A percentile compares a stretch with the other conserved stretches of the same genome.
Evolutionary conservation across 2,113 vertebrate species (phyloP).

Genomic region (Trachemys scripta): DNA sequence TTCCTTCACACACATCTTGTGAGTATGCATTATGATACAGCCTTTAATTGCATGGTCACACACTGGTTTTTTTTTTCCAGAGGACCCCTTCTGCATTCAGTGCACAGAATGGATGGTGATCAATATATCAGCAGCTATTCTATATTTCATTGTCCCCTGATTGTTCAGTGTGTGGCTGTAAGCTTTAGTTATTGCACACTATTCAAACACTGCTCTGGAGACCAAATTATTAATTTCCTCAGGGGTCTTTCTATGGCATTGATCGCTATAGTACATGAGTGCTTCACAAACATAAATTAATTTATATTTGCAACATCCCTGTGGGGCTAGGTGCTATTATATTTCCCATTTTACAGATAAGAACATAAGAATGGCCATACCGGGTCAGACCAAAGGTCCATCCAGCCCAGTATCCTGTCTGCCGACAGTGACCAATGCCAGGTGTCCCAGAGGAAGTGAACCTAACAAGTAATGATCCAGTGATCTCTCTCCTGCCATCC

Average conservation of each 20-base stretch:
- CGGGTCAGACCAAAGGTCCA: too few species aligned
- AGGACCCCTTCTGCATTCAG: neutral
- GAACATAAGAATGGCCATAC: too few species aligned
- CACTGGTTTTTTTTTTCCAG: neutral
- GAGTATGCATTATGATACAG: neutral
- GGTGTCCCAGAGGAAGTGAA: too few species aligned
- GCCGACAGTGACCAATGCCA: too few species aligned
- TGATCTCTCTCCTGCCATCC: too few species aligned
- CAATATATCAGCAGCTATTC: neutral
- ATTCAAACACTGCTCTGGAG: neutral
- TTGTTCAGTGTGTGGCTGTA: neutral
- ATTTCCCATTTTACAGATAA: neutral
- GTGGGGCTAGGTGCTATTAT: neutral
- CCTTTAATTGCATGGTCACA: neutral
- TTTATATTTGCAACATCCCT: neutral
- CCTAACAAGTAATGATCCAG: too few species aligned
- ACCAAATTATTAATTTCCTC: neutral
- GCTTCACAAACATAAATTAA: neutral
- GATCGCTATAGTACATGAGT: neutral
- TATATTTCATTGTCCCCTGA: neutral
- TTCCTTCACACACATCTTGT: neutral
- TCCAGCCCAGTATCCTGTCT: too few species aligned
- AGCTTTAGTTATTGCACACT: neutral
- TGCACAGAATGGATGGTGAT: neutral
- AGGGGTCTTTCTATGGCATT: neutral